phyloP scores from a whole-genome alignment of 2,113 vertebrate species.

The Sprattus sprattus region DNA sequence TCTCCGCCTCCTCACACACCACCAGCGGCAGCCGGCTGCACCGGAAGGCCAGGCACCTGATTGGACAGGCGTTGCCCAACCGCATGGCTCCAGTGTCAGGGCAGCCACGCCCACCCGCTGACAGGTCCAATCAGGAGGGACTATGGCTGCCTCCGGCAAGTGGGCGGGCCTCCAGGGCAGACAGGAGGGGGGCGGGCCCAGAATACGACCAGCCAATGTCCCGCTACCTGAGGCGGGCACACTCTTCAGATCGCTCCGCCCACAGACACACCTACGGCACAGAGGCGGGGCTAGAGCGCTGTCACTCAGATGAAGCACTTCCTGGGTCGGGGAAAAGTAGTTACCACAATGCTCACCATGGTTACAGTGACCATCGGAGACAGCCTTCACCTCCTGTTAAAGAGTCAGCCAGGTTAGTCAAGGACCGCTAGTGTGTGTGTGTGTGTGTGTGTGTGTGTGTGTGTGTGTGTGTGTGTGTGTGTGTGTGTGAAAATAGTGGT shows the following conservation, averaged over 20 bases:
- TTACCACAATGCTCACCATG: slow-evolving; percentile 63
- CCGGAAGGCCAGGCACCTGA: slow-evolving; percentile 78
- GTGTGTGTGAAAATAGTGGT: background rate
- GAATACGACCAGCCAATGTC: slow-evolving; percentile 81
- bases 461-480: background rate
- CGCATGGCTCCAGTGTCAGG: slow-evolving; percentile 79
- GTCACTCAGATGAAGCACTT: slow-evolving; percentile 84
- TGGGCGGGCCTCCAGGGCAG: slow-evolving; percentile 58
- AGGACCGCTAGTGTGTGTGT: background rate
- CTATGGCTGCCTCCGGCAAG: slow-evolving; percentile 50
- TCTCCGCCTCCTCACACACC: slow-evolving; percentile 78
- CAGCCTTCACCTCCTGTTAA: slow-evolving; percentile 77
- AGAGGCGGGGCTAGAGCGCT: slow-evolving; percentile 68
- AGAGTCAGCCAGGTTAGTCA: slow-evolving; percentile 78
- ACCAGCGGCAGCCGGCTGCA: slow-evolving; percentile 79
- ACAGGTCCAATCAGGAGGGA: slow-evolving; percentile 45
- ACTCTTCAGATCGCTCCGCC: slow-evolving; percentile 85
- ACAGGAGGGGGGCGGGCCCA: slow-evolving; percentile 65
- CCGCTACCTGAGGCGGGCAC: slow-evolving; percentile 86
- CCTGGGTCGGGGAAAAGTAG: slow-evolving; percentile 61
- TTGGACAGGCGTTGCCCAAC: slow-evolving; percentile 84
- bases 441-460: background rate
- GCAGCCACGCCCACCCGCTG: slow-evolving; percentile 63
- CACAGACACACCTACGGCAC: slow-evolving; percentile 55
- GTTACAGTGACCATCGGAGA: slow-evolving; percentile 73